Conservation (phyloP, 2,113 vertebrate genomes). For the Oncorhynchus mykiss region DNA sequence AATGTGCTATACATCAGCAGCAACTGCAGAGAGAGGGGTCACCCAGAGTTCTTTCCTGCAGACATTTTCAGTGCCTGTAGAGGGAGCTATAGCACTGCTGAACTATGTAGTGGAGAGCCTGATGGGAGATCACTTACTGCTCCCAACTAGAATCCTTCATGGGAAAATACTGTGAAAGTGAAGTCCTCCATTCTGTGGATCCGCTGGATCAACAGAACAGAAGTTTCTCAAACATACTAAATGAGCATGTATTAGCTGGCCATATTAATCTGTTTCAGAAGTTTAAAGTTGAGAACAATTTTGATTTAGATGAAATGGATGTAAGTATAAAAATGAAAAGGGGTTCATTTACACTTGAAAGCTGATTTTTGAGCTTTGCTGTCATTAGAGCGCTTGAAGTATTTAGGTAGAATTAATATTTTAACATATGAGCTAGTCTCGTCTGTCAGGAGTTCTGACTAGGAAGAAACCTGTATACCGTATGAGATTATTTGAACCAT, state of each 20-base stretch:
- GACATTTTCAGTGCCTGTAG: slow-evolving; percentile 59
- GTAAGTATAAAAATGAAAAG: slow-evolving; percentile 40
- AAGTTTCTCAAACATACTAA: slow-evolving; percentile 51
- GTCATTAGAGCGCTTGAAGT: slow-evolving; percentile 73
- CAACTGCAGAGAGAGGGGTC: slow-evolving; percentile 74
- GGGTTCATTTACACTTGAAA: slow-evolving; percentile 75
- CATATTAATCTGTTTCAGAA: slow-evolving; percentile 64
- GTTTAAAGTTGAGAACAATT: slow-evolving; percentile 61
- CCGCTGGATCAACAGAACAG: slow-evolving; percentile 41
- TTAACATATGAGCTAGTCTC: slow-evolving; percentile 64
- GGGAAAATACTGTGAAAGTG: slow-evolving; percentile 62
- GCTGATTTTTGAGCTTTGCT: slow-evolving; percentile 71
- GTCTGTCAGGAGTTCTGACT: slow-evolving; percentile 65
- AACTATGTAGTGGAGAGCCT: slow-evolving; percentile 24
- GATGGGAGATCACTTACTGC: slow-evolving; percentile 53
- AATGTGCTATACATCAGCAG: slow-evolving; percentile 73
- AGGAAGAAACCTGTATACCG: slow-evolving; percentile 63
- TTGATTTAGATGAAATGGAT: slow-evolving; percentile 59
- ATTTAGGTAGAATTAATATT: slow-evolving; percentile 80
- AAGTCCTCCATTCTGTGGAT: slow-evolving; percentile 58
- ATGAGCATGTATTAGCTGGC: slow-evolving; percentile 52
- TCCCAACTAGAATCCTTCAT: slow-evolving; percentile 55
- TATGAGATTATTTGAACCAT: slow-evolving; percentile 57
- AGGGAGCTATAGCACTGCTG: slow-evolving; percentile 74
- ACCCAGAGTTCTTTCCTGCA: slow-evolving; percentile 76